phyloP scores from a whole-genome alignment of 2,113 vertebrate genomes.

The Caracal caracal region DNA sequence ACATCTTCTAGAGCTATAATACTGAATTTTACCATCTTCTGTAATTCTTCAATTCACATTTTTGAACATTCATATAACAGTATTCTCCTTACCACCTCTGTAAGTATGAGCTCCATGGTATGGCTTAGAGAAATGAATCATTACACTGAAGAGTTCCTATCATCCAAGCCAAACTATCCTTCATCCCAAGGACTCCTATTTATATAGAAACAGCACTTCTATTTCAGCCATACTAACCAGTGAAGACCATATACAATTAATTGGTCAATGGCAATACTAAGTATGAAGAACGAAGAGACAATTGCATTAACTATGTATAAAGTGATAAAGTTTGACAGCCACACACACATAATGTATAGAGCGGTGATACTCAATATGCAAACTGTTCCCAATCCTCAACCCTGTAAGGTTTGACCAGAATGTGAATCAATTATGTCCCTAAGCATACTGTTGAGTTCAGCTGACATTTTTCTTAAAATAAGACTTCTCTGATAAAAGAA shows the following conservation, averaged over 20 bases:
- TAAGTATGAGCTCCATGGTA: neutral
- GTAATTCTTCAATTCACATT: neutral
- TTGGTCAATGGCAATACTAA: neutral
- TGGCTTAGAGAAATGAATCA: neutral
- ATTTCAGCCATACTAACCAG: neutral
- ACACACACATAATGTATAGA: neutral
- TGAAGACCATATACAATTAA: neutral
- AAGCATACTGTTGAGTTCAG: neutral
- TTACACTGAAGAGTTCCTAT: neutral
- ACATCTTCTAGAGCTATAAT: neutral
- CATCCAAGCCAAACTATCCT: neutral
- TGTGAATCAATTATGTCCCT: neutral
- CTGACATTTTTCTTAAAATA: neutral
- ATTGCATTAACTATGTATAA: neutral
- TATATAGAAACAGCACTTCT: neutral
- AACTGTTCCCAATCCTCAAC: neutral
- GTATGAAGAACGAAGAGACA: neutral
- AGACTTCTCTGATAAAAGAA: neutral
- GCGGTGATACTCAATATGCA: neutral
- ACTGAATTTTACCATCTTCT: neutral
- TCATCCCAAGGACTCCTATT: neutral
- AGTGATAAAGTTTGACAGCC: neutral
- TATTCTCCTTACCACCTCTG: neutral
- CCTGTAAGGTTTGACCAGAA: neutral
- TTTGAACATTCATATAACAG: neutral